Evolutionary conservation across 2,797 vertebrate genomes (phyloP).

Genomic region (Dromococcyx pavoninus): DNA sequence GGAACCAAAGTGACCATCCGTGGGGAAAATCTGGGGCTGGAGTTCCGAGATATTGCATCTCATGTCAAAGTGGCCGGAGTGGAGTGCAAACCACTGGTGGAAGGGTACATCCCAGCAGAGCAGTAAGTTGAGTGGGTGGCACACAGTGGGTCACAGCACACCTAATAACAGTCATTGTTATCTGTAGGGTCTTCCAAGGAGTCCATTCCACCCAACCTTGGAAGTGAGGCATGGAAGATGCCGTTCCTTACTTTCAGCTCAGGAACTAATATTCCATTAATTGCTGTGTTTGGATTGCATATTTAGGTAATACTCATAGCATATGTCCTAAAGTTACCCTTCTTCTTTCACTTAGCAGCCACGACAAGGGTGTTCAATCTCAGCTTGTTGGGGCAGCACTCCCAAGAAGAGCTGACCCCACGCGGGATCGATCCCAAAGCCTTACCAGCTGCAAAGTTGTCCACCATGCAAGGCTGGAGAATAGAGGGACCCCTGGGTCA

Average conservation of each 20-base stretch:
- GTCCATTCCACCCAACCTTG: background rate
- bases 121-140: conserved; percentile 85
- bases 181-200: background rate
- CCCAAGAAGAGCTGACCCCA: background rate
- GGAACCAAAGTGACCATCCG: conserved; percentile 95
- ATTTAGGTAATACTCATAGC: background rate
- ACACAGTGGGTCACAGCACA: background rate
- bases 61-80: conserved; percentile 94
- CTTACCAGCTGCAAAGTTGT: background rate
- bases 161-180: background rate
- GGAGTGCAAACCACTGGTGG: conserved; percentile 90
- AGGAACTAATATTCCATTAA: background rate
- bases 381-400: background rate
- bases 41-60: conserved; percentile 90
- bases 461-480: background rate
- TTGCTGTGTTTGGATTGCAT: background rate
- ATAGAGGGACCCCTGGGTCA: background rate
- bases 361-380: background rate
- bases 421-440: background rate
- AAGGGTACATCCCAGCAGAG: conserved; percentile 96
- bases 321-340: background rate
- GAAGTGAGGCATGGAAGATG: background rate
- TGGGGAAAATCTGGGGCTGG: conserved; percentile 94
- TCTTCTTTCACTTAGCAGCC: background rate
- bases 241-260: rapidly evolving